These are phyloP conservation scores for Acipenser ruthenus DNA, from an alignment of 2,797 vertebrate species.

Conservation along the genomic window DNA sequence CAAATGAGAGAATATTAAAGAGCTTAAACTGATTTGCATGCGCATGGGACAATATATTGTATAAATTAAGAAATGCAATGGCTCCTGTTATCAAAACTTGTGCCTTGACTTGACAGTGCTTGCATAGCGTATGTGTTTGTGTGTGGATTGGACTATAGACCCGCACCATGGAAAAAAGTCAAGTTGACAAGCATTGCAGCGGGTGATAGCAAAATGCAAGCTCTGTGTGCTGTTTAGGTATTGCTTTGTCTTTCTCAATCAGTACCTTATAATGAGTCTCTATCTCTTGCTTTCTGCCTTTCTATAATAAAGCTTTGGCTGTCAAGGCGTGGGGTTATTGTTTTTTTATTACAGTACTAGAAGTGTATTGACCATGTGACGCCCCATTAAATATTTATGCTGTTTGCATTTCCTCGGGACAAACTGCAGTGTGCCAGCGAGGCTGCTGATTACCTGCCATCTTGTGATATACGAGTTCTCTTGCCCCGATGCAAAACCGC, in stretches of 20 bases:
- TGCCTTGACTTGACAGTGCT: no score
- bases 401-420: background rate
- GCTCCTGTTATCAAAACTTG: background rate
- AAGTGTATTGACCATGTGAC: background rate
- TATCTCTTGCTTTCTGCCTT: no score
- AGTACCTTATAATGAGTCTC: no score
- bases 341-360: background rate
- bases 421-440: background rate
- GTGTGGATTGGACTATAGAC: no score
- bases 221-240: no score
- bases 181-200: no score
- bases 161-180: no score
- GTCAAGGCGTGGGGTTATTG: background rate
- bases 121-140: no score
- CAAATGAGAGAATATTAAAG: conserved; percentile 2
- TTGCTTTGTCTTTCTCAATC: no score
- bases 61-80: background rate
- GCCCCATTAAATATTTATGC: conserved; percentile 1
- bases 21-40: background rate
- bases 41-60: background rate
- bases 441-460: background rate
- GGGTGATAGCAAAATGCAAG: no score
- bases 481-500: no score
- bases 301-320: background rate
- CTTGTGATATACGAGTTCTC: background rate